Evolutionary conservation across 2,797 vertebrate species (phyloP).

Genomic region (Pogoniulus pusillus): DNA sequence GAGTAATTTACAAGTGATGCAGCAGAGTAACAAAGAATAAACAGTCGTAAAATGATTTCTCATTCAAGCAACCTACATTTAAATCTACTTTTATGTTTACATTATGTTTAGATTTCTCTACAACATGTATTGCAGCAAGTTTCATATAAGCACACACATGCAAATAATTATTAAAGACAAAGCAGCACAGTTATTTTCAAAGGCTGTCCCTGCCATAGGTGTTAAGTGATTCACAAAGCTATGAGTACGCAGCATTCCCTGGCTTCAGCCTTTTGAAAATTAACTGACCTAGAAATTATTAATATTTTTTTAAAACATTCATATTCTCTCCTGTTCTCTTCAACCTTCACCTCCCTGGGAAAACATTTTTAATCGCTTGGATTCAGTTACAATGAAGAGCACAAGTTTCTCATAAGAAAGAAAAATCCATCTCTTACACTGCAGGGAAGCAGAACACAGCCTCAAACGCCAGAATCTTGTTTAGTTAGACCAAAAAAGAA

Average conservation of each 20-base stretch:
- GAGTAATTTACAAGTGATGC: neutral
- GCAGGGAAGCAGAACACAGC: neutral
- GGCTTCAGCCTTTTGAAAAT: neutral
- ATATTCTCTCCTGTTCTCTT: neutral
- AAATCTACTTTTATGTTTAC: neutral
- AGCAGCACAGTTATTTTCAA: neutral
- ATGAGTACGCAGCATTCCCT: rapidly evolving
- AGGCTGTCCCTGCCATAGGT: neutral
- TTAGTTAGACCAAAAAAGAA: neutral
- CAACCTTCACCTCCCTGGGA: neutral
- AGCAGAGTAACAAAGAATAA: neutral
- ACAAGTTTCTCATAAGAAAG: neutral
- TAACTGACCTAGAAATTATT: conserved; percentile 26
- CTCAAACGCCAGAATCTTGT: neutral
- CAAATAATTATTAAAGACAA: neutral
- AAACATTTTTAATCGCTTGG: conserved; percentile 43
- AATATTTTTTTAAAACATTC: neutral
- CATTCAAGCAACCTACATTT: neutral
- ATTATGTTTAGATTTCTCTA: neutral
- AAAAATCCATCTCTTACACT: neutral
- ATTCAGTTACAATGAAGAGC: conserved; percentile 21
- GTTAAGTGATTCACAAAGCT: neutral
- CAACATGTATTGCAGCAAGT: neutral
- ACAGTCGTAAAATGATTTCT: neutral
- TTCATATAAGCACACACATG: neutral